Conservation (phyloP, 2,797 vertebrate species). For the Myoxocephalus aenaeus region DNA sequence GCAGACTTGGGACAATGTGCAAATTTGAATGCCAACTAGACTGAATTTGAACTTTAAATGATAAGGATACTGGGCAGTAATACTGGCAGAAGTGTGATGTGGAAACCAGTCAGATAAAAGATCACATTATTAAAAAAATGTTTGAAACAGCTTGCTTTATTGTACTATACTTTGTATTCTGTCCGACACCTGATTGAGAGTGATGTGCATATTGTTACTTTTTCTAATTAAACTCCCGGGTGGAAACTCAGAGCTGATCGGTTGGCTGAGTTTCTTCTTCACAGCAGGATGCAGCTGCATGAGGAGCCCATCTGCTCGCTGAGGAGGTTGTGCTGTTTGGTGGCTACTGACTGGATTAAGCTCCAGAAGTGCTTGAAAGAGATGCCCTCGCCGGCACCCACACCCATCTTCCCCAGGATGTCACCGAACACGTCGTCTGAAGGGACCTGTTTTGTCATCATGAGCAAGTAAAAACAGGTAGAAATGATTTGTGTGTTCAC, state of each 20-base stretch:
- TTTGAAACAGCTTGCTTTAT: constrained; percentile 19
- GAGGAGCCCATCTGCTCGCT: constrained; percentile 66
- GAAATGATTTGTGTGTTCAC: background rate
- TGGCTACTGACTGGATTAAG: constrained; percentile 82
- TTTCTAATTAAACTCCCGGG: constrained; percentile 18
- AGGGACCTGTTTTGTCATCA: constrained; percentile 6
- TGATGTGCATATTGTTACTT: constrained; percentile 11
- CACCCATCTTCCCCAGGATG: constrained; percentile 80
- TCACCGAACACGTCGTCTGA: constrained; percentile 76
- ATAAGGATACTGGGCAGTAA: constrained; percentile 16
- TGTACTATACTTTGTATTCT: constrained; percentile 41
- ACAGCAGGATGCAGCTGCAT: constrained; percentile 82
- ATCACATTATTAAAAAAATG: constrained; percentile 8
- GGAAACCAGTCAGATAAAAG: constrained; percentile 6
- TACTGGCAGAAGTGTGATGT: background rate
- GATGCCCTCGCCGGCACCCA: constrained; percentile 83
- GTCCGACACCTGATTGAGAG: constrained; percentile 37
- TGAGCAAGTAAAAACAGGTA: background rate
- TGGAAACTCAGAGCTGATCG: constrained; percentile 18
- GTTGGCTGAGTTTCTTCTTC: constrained; percentile 46
- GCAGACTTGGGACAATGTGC: background rate
- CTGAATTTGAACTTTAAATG: constrained; percentile 23
- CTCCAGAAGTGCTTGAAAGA: constrained; percentile 85
- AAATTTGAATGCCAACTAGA: background rate
- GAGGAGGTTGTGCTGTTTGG: constrained; percentile 68